Evolutionary conservation across 2,797 vertebrate species (phyloP).

Genomic region (Cossypha caffra): DNA sequence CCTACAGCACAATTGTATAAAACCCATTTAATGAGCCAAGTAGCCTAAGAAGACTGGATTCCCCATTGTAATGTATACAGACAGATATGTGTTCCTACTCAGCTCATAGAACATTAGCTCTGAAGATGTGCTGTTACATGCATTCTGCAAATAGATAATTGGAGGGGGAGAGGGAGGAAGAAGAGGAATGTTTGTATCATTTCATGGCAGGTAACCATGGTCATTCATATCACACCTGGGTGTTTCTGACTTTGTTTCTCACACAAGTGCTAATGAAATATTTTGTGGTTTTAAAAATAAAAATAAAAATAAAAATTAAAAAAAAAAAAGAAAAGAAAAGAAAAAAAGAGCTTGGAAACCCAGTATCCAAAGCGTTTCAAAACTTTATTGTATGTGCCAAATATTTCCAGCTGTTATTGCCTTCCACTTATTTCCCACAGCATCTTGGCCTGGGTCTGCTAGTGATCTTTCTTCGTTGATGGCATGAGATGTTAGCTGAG

Average conservation of each 20-base stretch:
- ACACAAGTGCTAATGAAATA: constrained; percentile 4
- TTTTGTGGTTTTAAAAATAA: not conserved
- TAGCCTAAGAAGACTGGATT: not conserved
- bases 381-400: constrained; percentile 61
- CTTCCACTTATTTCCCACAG: constrained; percentile 72
- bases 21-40: not conserved
- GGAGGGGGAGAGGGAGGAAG: not conserved
- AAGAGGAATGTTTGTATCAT: not conserved
- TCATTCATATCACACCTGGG: not conserved
- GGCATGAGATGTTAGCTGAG: constrained; percentile 65
- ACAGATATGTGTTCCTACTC: not conserved
- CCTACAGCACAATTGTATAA: not conserved
- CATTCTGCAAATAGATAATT: not conserved
- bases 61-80: not conserved
- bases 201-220: not conserved
- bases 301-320: not conserved
- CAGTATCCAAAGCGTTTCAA: constrained; percentile 53
- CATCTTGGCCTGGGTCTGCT: constrained; percentile 64
- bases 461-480: constrained; percentile 42
- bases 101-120: not conserved
- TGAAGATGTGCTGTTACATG: not conserved
- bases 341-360: not conserved
- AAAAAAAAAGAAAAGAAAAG: not conserved
- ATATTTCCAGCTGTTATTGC: constrained; percentile 72
- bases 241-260: constrained; percentile 3